phyloP scores from a whole-genome alignment of 2,113 vertebrate genomes.

The Pan paniscus region DNA sequence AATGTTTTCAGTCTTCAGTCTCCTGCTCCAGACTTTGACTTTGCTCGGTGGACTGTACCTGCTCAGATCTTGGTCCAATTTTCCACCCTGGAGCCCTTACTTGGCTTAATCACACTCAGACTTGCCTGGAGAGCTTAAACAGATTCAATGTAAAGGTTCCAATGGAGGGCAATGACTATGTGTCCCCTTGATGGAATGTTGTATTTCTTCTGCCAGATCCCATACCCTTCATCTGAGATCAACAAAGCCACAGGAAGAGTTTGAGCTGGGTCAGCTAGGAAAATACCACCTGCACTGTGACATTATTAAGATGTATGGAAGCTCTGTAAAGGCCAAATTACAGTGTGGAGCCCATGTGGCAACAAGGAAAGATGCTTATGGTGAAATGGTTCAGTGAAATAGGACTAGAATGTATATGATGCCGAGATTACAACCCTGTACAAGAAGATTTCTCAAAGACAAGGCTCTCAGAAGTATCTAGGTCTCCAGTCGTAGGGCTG shows the following conservation, averaged over 20 bases:
- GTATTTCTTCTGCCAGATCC: background rate
- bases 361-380: background rate
- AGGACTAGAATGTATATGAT: too few relatives aligned
- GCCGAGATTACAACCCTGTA: background rate
- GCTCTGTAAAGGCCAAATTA: background rate
- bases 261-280: background rate
- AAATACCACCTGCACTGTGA: background rate
- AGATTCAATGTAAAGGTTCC: background rate
- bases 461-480: too few relatives aligned
- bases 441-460: background rate
- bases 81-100: background rate
- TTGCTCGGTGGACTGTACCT: background rate
- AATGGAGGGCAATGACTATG: background rate
- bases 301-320: background rate
- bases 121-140: background rate
- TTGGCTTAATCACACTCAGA: background rate
- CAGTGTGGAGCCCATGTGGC: accelerated
- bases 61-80: background rate
- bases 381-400: background rate
- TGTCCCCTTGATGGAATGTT: background rate
- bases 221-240: background rate
- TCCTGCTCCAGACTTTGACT: background rate
- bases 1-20: background rate
- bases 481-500: background rate
- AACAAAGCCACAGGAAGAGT: background rate